These are phyloP conservation scores for Scaptomyza hsui DNA, from an alignment of 1,140 invertebrate species.

Conservation along the genomic window DNA sequence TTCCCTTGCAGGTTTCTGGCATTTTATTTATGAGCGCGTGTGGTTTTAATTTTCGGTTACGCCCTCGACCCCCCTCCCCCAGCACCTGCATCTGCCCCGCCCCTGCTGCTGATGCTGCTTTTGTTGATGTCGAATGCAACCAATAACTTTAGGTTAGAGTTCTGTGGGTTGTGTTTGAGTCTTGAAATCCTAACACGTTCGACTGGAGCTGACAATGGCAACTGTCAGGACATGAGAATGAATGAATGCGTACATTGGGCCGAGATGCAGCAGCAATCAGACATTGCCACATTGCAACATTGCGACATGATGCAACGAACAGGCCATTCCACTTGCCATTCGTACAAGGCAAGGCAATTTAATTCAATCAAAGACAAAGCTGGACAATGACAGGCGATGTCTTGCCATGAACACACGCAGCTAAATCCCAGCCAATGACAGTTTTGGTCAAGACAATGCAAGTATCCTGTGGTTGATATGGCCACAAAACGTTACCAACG, in stretches of 20 bases:
- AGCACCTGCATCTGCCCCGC: too few species aligned
- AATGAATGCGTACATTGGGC: conserved; percentile 63
- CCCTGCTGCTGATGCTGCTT: not conserved
- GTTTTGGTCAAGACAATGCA: conserved; percentile 18
- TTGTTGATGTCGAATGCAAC: not conserved
- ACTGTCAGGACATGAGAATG: conserved; percentile 49
- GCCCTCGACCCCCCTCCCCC: not conserved
- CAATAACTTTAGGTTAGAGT: conserved; percentile 51
- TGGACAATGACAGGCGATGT: conserved; percentile 53
- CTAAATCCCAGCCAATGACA: conserved; percentile 29
- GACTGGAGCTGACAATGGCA: conserved; percentile 41
- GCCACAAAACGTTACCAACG: not conserved
- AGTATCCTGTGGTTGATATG: conserved; percentile 3
- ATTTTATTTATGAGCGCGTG: conserved; percentile 50
- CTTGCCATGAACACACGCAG: conserved; percentile 9
- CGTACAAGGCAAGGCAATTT: conserved; percentile 54
- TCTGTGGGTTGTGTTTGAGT: not conserved
- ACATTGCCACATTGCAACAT: conserved; percentile 35
- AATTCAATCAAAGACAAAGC: conserved; percentile 78
- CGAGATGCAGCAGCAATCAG: conserved; percentile 26
- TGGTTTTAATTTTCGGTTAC: conserved; percentile 39
- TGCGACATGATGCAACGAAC: conserved; percentile 26
- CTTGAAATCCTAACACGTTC: conserved; percentile 57
- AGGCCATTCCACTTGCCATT: conserved; percentile 27
- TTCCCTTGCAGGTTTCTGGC: conserved; percentile 51